Percentiles rank a stretch among this genome's conserved stretches.
Conservation (phyloP, 2,797 vertebrate species). For the Lutjanus argentimaculatus region DNA sequence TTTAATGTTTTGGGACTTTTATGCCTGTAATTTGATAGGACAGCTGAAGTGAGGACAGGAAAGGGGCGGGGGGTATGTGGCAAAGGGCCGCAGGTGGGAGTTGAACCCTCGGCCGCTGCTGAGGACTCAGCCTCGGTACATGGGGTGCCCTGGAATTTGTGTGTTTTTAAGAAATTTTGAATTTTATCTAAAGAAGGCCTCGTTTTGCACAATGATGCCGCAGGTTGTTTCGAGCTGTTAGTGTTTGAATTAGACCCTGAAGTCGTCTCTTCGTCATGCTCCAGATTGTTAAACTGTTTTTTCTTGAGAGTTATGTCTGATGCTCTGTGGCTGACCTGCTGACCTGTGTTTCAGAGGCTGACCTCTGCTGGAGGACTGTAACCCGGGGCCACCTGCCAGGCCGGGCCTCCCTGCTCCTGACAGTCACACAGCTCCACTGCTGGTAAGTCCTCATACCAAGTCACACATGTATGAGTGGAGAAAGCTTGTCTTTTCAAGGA, state of each 20-base stretch:
- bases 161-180: not conserved
- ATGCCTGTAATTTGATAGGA: too few relatives aligned
- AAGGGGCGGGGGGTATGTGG: too few relatives aligned
- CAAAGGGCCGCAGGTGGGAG: too few relatives aligned
- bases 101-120: too few relatives aligned
- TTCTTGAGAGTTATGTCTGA: not conserved
- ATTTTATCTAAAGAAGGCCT: not conserved
- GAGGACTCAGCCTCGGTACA: too few relatives aligned
- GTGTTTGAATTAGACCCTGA: not conserved
- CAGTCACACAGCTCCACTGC: slow-evolving; percentile 63
- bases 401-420: slow-evolving; percentile 81
- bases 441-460: slow-evolving; percentile 64
- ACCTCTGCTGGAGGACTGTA: slow-evolving; percentile 79
- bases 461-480: not conserved
- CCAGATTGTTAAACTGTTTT: not conserved
- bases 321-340: not conserved
- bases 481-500: not conserved
- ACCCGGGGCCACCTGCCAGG: slow-evolving; percentile 83
- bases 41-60: too few relatives aligned
- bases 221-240: not conserved
- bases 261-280: not conserved
- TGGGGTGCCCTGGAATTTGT: not conserved
- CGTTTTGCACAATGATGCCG: not conserved
- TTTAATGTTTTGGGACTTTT: too few relatives aligned
- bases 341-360: slow-evolving; percentile 75